A percentile compares a stretch with the other conserved stretches of the same genome.
Evolutionary conservation across 2,797 vertebrate genomes (phyloP).

Genomic region (Danio jaintianensis): DNA sequence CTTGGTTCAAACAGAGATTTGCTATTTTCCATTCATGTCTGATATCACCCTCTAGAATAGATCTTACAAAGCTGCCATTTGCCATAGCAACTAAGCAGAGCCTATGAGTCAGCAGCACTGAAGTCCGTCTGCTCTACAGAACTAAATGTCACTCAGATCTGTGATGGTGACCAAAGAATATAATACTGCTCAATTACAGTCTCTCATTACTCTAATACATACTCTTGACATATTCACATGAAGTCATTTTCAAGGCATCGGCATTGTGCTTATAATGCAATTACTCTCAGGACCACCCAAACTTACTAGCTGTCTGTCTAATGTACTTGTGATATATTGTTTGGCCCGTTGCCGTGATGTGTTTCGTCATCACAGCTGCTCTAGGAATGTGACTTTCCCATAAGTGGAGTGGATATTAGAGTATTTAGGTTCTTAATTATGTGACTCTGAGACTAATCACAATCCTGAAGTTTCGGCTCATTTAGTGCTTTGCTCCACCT

Average conservation of each 20-base stretch:
- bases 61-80: constrained; percentile 66
- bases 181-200: not conserved
- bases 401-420: constrained; percentile 8
- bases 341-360: not conserved
- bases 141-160: constrained; percentile 43
- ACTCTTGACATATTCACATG: not conserved
- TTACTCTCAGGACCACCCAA: constrained; percentile 25
- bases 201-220: not conserved
- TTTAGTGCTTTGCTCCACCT: constrained; percentile 4
- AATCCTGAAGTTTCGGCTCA: constrained; percentile 11
- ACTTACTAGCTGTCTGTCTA: constrained; percentile 8
- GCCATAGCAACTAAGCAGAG: constrained; percentile 68
- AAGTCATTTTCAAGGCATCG: not conserved
- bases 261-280: constrained; percentile 12
- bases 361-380: constrained; percentile 19
- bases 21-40: constrained; percentile 46
- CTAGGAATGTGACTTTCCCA: constrained; percentile 7
- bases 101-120: constrained; percentile 71
- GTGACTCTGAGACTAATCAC: not conserved
- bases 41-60: constrained; percentile 46
- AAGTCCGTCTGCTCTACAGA: constrained; percentile 43
- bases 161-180: constrained; percentile 13
- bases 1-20: constrained; percentile 23
- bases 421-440: constrained; percentile 10
- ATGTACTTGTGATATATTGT: constrained; percentile 12